Percentiles rank a stretch among this genome's conserved stretches.
These are phyloP conservation scores for Telenomus remus DNA, from an alignment of 1,140 invertebrate genomes.

Conservation along the genomic window DNA sequence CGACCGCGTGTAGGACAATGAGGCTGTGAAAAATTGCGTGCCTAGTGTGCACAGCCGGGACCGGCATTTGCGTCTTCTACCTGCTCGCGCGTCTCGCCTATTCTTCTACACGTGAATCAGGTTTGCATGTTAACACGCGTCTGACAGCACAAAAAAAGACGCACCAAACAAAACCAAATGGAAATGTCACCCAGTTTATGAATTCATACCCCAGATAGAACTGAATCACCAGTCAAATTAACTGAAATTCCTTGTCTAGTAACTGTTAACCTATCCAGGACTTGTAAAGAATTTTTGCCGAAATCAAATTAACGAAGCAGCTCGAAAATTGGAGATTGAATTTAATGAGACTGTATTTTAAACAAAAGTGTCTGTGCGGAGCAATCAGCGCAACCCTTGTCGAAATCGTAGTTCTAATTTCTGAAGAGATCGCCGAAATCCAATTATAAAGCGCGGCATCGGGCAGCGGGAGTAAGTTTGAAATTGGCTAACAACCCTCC, in stretches of 20 bases:
- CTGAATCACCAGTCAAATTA: no score
- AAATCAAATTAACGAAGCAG: no score
- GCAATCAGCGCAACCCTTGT: no score
- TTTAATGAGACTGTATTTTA: no score
- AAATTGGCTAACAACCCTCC: slow-evolving; percentile 13
- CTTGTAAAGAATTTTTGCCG: no score
- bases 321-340: no score
- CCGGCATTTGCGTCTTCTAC: slow-evolving; percentile 38
- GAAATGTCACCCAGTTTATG: not conserved
- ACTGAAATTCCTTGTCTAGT: no score
- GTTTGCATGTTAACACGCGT: slow-evolving; percentile 53
- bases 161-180: no score
- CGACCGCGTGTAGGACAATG: slow-evolving; percentile 63
- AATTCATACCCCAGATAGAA: not conserved
- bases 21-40: slow-evolving; percentile 64
- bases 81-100: no score
- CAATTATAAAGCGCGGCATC: slow-evolving; percentile 8
- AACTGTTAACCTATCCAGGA: no score
- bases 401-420: not conserved
- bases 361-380: no score
- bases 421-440: slow-evolving; percentile 8
- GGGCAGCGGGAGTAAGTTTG: slow-evolving; percentile 2
- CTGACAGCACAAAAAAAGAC: no score
- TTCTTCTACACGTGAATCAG: slow-evolving; percentile 48
- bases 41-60: slow-evolving; percentile 42